These are phyloP conservation scores for Ceratothoa steindachneri DNA, from an alignment of 2,888 invertebrate species.

Conservation along the genomic window DNA sequence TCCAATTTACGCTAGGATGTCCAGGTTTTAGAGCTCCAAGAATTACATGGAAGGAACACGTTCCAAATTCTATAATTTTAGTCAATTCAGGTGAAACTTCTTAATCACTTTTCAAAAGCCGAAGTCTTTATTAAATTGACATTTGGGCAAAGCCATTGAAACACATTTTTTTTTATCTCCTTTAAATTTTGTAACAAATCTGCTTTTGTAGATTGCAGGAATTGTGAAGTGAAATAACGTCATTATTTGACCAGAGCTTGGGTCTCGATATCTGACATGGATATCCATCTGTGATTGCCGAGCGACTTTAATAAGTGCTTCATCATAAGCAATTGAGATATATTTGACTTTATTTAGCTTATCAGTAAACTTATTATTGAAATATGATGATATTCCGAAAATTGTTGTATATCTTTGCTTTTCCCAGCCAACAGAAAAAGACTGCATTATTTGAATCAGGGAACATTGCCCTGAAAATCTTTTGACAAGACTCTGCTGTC, in stretches of 20 bases:
- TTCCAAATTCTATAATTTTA: background rate
- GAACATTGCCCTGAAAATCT: no score
- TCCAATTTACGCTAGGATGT: background rate
- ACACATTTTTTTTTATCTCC: background rate
- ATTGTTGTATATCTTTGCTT: background rate
- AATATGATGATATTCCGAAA: background rate
- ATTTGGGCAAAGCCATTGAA: background rate
- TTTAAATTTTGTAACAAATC: background rate
- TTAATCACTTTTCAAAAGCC: background rate
- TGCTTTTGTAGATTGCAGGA: background rate
- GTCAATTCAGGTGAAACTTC: background rate
- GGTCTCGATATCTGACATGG: background rate
- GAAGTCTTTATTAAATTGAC: background rate
- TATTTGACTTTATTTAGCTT: background rate
- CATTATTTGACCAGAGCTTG: background rate
- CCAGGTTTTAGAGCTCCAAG: background rate
- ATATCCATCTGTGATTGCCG: background rate
- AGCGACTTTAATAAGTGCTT: background rate
- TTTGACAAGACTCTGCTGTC: no score
- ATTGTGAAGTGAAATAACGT: background rate
- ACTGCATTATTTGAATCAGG: no score
- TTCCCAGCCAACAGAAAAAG: background rate
- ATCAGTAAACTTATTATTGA: background rate
- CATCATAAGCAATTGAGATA: background rate
- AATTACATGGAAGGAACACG: background rate